Base-by-base conservation (phyloP, 2,113 vertebrate species). In the Tamias sibiricus region DNA sequence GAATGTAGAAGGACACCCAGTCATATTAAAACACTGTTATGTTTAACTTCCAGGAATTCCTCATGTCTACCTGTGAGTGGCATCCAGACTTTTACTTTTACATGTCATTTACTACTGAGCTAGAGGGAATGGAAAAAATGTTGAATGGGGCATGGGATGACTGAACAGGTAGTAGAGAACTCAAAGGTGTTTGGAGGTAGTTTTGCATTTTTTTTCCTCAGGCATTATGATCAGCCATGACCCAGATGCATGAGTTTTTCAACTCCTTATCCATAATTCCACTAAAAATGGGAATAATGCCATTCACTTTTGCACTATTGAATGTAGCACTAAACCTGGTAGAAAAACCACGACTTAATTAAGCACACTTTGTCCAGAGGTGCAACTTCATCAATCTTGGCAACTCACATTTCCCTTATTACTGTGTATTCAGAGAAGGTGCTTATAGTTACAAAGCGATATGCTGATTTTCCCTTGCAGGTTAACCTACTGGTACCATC, bases 351-450 rank as follows among this genome's bases (percentile, higher is more conserved):
- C 98, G 99, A 82, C 98, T 57, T 98, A 40, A 98, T 97, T 13
- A 99, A 87, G 88, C 98, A 98, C 4, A 98, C 97, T 97, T 98
- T 98, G 91, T 98, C 98, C 80, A 98, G 90, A 89, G 98, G 97
- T 95, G 98, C 98, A 47, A 75, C 91, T 85, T 96, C 64, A 96
- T 98, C 97, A 0, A 97, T 98, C 95, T 98, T 98, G 92, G 94
- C 96, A 44, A 97, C 84, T 83, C 97, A n/a, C 19, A 28, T 79
- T 94, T 98, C 98, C 28, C 95, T 94, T 44, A 98, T 87, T 47
- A 98, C 98, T 24, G 98, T 98, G 54, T 98, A 98, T 94, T 99
- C 98, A 37, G 94, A 97, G 95, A 99, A 99, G 66, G 98, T 98
- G 35, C 98, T 98, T 81, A 98, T 98, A 59, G 96, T 92, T 0